Evolutionary conservation across 2,113 vertebrate genomes (phyloP), one percentile per base, ranked within the genome.

Genomic region (Rafetus swinhoei): DNA sequence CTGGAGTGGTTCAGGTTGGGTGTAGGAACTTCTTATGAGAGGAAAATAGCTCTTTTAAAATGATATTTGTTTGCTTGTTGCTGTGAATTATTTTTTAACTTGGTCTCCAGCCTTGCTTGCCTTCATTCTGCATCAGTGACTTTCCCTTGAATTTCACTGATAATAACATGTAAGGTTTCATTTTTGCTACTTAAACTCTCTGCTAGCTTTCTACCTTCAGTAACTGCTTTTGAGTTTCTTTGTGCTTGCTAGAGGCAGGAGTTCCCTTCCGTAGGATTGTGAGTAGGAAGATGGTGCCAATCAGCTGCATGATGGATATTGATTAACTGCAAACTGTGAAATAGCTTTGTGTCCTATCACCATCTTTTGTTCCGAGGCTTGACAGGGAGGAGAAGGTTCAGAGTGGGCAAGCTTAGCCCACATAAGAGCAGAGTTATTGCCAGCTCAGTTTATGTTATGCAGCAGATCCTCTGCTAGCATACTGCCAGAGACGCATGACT

Each of bases 91-190:
- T 50, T 45, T 76, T 77, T 39, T 13, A 54, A 65, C 16, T 84
- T 50, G 14, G 35, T 10, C 25, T 50, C 39, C 24, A 84, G 62
- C 32, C 54, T 91, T 52, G 7, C 13, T 24, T 72, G 79, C 27
- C 1, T 2, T 57, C 6, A 3, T 53, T n/a, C 52, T 1, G 19
- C 35, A 45, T 84, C 55, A 60, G 9, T 32, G 6, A 35, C 1
- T 3, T 3, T 59, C 84, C 14, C 3, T 72, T 83, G 45, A 81
- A 45, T 79, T 83, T 56, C 81, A 29, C 3, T 6, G 8, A 52
- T 21, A 72, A 35, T 18, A 72, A 72, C 65, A 72, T 72, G 9
- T 72, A 35, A 35, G 32, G 65, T 35, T 72, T 72, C 65, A 35
- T 72, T 72, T 35, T 35, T 72, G 35, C 35, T 35, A 35, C n/a